phyloP scores from a whole-genome alignment of 1,140 invertebrate genomes.

The Pseudomyrmex concolor region DNA sequence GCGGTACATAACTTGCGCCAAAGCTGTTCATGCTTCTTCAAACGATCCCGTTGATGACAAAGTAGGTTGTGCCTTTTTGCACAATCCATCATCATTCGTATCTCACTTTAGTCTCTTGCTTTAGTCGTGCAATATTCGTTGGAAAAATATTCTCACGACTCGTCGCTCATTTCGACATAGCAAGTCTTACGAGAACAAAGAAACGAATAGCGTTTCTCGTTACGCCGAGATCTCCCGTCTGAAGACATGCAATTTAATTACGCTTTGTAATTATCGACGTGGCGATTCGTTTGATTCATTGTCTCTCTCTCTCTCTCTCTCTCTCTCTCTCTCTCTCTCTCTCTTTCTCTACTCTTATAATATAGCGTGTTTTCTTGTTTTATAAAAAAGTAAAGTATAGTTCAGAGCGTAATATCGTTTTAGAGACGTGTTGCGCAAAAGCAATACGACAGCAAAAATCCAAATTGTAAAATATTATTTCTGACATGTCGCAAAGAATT shows the following conservation, averaged over 20 bases:
- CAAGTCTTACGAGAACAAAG: constrained; percentile 50
- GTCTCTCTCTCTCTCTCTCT: background rate
- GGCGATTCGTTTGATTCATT: background rate
- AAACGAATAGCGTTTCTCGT: constrained; percentile 42
- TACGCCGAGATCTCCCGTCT: constrained; percentile 25
- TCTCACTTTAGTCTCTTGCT: constrained; percentile 10
- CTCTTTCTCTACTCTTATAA: background rate
- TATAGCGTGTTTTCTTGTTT: background rate
- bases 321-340: background rate
- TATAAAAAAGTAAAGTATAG: too few relatives aligned
- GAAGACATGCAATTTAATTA: constrained; percentile 57
- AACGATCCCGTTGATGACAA: constrained; percentile 26
- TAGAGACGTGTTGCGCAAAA: background rate
- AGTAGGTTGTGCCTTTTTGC: constrained; percentile 26
- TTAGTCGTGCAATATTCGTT: constrained; percentile 59
- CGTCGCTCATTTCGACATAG: constrained; percentile 59
- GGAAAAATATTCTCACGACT: constrained; percentile 69
- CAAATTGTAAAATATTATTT: background rate
- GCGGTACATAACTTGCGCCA: constrained; percentile 21
- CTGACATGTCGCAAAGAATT: constrained; percentile 18
- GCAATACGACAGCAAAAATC: background rate
- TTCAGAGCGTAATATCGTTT: background rate
- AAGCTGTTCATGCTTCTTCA: constrained; percentile 34
- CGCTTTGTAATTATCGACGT: constrained; percentile 35
- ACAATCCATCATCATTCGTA: constrained; percentile 41